A percentile compares a stretch with the other conserved stretches of the same genome.
Conservation (phyloP, 1,140 invertebrate species). For the Drosophila mauritiana region DNA sequence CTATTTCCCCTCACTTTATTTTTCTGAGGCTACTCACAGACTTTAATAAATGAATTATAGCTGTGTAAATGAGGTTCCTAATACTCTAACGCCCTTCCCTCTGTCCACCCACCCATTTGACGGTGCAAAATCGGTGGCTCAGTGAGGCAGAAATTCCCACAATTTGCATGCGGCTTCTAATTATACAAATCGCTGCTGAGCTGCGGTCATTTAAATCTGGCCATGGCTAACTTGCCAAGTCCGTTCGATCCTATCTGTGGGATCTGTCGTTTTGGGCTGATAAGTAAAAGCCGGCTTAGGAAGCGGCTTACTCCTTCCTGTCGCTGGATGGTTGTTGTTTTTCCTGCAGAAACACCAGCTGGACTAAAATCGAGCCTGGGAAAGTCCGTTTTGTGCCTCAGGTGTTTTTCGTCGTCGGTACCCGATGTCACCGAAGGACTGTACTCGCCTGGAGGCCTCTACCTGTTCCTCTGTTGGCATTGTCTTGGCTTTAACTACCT, state of each 20-base stretch:
- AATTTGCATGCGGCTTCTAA: conserved; percentile 82
- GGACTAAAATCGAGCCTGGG: conserved; percentile 65
- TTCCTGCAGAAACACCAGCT: conserved; percentile 60
- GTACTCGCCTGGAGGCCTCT: conserved; percentile 48
- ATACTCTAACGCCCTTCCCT: conserved; percentile 4
- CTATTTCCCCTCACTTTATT: too few species aligned
- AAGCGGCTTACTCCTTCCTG: conserved; percentile 74
- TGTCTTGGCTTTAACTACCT: conserved; percentile 77
- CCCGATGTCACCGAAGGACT: conserved; percentile 61
- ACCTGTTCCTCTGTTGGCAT: conserved; percentile 63
- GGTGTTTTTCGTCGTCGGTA: conserved; percentile 57
- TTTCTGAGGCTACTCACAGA: not conserved
- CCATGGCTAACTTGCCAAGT: conserved; percentile 73
- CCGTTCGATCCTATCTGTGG: conserved; percentile 30
- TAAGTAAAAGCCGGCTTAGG: conserved; percentile 78
- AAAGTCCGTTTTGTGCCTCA: conserved; percentile 66
- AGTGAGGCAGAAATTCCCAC: conserved; percentile 59
- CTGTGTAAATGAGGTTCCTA: conserved; percentile 11
- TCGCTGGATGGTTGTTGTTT: conserved; percentile 28
- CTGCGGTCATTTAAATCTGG: conserved; percentile 81
- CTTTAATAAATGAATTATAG: not conserved
- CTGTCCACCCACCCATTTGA: not conserved
- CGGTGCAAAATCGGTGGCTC: conserved; percentile 14
- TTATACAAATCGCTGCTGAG: conserved; percentile 80
- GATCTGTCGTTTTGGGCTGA: conserved; percentile 52